Base-by-base conservation (phyloP, 2,113 vertebrate genomes). In the Alouatta palliata region DNA sequence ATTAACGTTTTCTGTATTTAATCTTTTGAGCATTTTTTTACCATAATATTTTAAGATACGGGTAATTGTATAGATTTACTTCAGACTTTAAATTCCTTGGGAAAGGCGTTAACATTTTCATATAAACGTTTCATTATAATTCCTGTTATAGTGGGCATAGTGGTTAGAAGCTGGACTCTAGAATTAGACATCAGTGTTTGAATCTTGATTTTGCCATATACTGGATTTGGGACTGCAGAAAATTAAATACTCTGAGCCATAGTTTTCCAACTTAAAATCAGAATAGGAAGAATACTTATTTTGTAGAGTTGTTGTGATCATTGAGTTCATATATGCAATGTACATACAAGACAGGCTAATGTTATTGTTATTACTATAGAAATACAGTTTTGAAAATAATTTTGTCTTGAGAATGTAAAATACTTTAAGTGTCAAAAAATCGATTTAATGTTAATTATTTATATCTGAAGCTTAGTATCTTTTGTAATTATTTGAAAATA, bases 361-460 rank as follows among this genome's bases (percentile, higher is more conserved):
- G 6, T 20, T 87, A 37, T 82, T 37, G 86, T 40, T 81, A 85
- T 80, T 94, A 35, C 5, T 58, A 14, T 5, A 30, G 30, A 93
- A 49, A 19, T 27, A 58, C 2, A 82, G 71, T 56, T 70, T 45
- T 30, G 71, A 91, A 89, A 49, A 76, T 45, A 64, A 47, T 66
- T 93, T 90, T 91, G 3, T 13, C 25, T 94, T 43, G 43, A 66
- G 17, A 83, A 75, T 58, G 35, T 20, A 92, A 81, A 30, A 70
- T 84, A 82, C 12, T 93, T 93, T 66, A 49, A 71, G 6, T 54
- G 47, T n/a, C 37, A 87, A 47, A 84, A 95, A 87, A 70, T 1
- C 56, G 19, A 73, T 75, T 96, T 80, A 83, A 91, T 19, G 87
- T 32, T 75, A 89, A 80, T 94, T 91, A 25, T 87, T 49, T 21